phyloP scores from a whole-genome alignment of 2,888 invertebrate species.

The Polyommatus icarus region DNA sequence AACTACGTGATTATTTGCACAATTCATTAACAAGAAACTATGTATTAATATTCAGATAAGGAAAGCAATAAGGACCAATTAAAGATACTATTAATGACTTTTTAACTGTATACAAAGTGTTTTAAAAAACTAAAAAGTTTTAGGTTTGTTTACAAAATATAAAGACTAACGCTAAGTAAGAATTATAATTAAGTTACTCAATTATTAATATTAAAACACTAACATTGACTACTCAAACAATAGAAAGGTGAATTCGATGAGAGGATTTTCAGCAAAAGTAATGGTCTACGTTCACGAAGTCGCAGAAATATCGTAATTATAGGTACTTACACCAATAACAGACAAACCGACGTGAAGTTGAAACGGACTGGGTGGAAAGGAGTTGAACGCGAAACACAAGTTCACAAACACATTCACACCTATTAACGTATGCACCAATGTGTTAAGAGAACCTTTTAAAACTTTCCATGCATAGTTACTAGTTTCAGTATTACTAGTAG shows the following conservation, averaged over 20 bases:
- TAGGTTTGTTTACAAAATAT: too few relatives aligned
- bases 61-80: background rate
- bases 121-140: background rate
- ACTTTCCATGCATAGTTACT: slow-evolving; percentile 39
- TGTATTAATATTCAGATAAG: slow-evolving; percentile 5
- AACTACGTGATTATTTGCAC: slow-evolving; percentile 23
- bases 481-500: slow-evolving; percentile 30
- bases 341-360: slow-evolving; percentile 46
- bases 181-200: too few relatives aligned
- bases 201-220: too few relatives aligned
- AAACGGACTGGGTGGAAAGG: slow-evolving; percentile 44
- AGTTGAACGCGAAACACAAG: slow-evolving; percentile 47
- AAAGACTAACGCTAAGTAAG: too few relatives aligned
- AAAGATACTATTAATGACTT: background rate
- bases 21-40: background rate
- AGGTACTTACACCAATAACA: slow-evolving; percentile 46
- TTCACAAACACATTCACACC: slow-evolving; percentile 46
- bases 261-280: too few relatives aligned
- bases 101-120: background rate
- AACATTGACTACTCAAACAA: too few relatives aligned
- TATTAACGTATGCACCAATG: slow-evolving; percentile 44
- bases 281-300: too few relatives aligned
- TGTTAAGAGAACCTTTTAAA: slow-evolving; percentile 41
- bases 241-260: too few relatives aligned
- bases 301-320: background rate